A percentile compares a stretch with the other conserved stretches of the same genome.
These are phyloP conservation scores for Stigmatopora argus DNA, from an alignment of 2,113 vertebrate species.

Conservation along the genomic window DNA sequence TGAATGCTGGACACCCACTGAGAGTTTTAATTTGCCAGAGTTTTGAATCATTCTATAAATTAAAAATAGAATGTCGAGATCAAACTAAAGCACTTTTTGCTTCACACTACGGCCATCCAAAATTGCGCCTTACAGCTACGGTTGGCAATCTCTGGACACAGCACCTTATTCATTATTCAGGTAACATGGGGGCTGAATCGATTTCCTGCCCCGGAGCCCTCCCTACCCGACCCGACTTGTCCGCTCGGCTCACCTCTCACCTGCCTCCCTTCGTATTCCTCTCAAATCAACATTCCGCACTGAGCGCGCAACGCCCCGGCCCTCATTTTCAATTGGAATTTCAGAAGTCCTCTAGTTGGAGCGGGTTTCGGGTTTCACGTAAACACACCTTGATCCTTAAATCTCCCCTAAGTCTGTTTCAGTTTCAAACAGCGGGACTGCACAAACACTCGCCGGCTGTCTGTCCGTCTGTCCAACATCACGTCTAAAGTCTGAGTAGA, in stretches of 20 bases:
- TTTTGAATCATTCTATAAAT: conserved; percentile 1
- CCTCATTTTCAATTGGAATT: conserved; percentile 51
- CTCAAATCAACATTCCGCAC: conserved; percentile 60
- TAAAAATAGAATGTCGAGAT: not conserved
- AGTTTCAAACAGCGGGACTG: conserved; percentile 60
- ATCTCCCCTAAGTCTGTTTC: conserved; percentile 66
- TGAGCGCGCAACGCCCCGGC: conserved; percentile 45
- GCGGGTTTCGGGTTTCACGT: conserved; percentile 65
- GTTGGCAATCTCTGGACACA: conserved; percentile 38
- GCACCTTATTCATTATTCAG: conserved; percentile 64
- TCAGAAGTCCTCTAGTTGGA: conserved; percentile 38
- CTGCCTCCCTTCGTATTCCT: conserved; percentile 41
- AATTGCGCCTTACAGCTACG: conserved; percentile 16
- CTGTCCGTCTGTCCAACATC: conserved; percentile 26
- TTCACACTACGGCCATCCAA: not conserved
- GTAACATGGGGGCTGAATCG: conserved; percentile 53
- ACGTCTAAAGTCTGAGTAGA: conserved; percentile 19
- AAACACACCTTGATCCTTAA: conserved; percentile 72
- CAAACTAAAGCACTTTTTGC: not conserved
- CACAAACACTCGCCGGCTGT: conserved; percentile 22
- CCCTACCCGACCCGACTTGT: not conserved
- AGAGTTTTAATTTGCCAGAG: not conserved
- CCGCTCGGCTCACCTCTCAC: conserved; percentile 46
- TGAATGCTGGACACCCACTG: not conserved
- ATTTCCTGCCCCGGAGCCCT: conserved; percentile 56